Base-by-base conservation (phyloP, 2,888 invertebrate genomes). In the Pilophorus perplexus region DNA sequence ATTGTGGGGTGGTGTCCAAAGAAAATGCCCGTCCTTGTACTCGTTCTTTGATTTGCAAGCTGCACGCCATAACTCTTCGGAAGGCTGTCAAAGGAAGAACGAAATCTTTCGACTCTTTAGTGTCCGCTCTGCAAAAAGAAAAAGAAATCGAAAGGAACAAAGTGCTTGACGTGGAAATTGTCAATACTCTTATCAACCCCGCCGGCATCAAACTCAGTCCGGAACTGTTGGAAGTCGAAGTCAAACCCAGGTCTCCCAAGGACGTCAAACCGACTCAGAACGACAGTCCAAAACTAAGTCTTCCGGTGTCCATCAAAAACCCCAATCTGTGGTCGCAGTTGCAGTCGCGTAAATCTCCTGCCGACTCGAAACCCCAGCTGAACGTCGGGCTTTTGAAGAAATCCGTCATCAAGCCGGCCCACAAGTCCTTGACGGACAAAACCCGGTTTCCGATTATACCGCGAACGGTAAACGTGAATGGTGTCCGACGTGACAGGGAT, bases 21-120 rank as follows among this genome's bases (percentile, higher is more conserved):
- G 88, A 87, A 71, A 84, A 82, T 69, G 80, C 81, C 3, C 85
- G 85, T 73, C 88, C 88, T 0, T 91, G 91, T 76, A 89, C 89
- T 57, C 80, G 90, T 68, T 90, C 70, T 3, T 37, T 71, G 12
- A 69, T 68, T 28, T 81, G 81, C 73, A 81, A 80, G 76, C 78
- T 79, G 5, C 82, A 82, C 75, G 85, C 88, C 18, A 79, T 89
- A 71, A 85, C 88, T 40, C 76, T 87, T 71, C 79, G 89, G 67
- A 79, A 89, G 70, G 84, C 84, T 18, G 89, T 90, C 28, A 78
- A 81, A 67, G 89, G 88, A 0, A 81, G 90, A 54, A 82, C 83
- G 67, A 87, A 88, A 77, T 81, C 85, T 18, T 89, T 89, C 78
- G 89, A 90, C 76, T 84, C 85, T 65, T 79, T 90, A 27, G 38